phyloP scores from a whole-genome alignment of 2,888 invertebrate species.

The Holacanthella duospinosa region DNA sequence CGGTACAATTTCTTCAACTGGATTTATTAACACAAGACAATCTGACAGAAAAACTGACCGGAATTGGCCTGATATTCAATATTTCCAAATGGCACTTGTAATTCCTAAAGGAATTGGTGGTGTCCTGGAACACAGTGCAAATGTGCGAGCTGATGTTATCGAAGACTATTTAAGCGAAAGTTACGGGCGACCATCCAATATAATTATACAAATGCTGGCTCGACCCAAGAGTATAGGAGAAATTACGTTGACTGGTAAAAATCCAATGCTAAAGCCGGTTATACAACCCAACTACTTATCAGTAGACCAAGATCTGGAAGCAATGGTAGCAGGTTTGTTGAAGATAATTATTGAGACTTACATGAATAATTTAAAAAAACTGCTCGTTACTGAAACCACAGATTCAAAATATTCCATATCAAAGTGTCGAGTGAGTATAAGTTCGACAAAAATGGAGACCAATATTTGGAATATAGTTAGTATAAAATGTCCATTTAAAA shows the following conservation, averaged over 20 bases:
- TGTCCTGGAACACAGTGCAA: neutral
- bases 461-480: no score
- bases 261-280: constrained; percentile 7
- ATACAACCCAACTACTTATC: constrained; percentile 8
- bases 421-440: no score
- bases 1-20: neutral
- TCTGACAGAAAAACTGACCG: no score
- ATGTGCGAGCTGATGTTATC: neutral
- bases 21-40: neutral
- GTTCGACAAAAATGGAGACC: no score
- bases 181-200: neutral
- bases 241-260: neutral
- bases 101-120: neutral
- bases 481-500: no score
- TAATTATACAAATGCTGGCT: neutral
- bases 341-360: no score
- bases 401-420: no score
- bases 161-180: neutral
- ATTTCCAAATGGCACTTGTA: neutral
- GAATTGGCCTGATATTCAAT: constrained; percentile 9
- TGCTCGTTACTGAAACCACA: no score
- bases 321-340: constrained; percentile 8
- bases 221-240: constrained; percentile 9
- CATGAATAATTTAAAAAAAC: no score
- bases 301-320: neutral